Conservation (phyloP, 2,888 invertebrate species). For the Baccha elongata region DNA sequence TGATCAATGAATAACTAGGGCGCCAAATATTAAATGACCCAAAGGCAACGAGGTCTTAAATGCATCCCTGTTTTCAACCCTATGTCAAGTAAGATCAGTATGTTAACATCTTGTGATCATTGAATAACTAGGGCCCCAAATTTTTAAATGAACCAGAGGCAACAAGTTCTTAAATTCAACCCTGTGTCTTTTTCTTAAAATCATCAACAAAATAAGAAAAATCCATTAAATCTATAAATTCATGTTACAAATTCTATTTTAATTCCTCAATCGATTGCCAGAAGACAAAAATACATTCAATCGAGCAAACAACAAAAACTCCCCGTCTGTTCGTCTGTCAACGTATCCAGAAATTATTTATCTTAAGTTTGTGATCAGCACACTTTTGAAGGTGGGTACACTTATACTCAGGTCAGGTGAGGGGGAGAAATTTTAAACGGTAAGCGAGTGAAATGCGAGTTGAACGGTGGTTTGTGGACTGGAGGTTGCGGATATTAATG, state of each 20-base stretch:
- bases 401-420: constrained; percentile 12
- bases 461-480: constrained; percentile 26
- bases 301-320: constrained; percentile 35
- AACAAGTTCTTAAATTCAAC: too few relatives aligned
- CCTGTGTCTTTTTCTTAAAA: too few relatives aligned
- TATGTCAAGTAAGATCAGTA: too few relatives aligned
- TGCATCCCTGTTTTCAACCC: too few relatives aligned
- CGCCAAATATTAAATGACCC: too few relatives aligned
- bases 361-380: constrained; percentile 56
- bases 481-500: constrained; percentile 62
- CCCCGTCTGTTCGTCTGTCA: constrained; percentile 57
- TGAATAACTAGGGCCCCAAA: too few relatives aligned
- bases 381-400: constrained; percentile 11
- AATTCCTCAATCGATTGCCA: constrained; percentile 51
- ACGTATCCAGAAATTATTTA: constrained; percentile 59
- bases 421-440: not conserved
- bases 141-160: too few relatives aligned
- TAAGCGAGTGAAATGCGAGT: constrained; percentile 30
- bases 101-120: too few relatives aligned
- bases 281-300: constrained; percentile 53
- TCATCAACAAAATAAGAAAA: not conserved
- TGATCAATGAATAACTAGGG: too few relatives aligned
- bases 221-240: constrained; percentile 51
- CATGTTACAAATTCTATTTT: constrained; percentile 55
- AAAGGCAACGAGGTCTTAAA: too few relatives aligned